Percentiles rank a stretch among this genome's conserved stretches.
Evolutionary conservation across 2,113 vertebrate genomes (phyloP).

Genomic region (Panthera tigris): DNA sequence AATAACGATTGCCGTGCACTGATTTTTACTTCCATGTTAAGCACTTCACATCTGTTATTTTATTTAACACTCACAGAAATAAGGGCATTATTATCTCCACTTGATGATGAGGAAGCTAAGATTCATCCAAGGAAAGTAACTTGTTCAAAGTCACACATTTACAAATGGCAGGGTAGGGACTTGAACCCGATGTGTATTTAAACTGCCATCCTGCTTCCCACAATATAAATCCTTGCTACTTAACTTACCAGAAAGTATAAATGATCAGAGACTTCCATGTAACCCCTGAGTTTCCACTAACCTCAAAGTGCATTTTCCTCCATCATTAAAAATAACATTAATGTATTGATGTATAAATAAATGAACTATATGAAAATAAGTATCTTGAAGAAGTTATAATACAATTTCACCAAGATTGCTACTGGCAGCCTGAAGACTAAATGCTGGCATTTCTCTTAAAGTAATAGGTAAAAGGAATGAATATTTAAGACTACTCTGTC

Average conservation of each 20-base stretch:
- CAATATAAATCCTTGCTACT: slow-evolving; percentile 22
- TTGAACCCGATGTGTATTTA: neutral
- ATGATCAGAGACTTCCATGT: neutral
- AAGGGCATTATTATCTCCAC: neutral
- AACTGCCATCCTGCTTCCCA: neutral
- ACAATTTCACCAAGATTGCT: slow-evolving; percentile 60
- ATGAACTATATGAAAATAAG: slow-evolving; percentile 36
- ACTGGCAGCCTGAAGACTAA: slow-evolving; percentile 68
- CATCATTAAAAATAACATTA: slow-evolving; percentile 49
- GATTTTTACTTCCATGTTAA: neutral
- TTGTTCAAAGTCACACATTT: neutral
- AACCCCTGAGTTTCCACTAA: slow-evolving; percentile 24
- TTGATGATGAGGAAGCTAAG: neutral
- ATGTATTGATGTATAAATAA: slow-evolving; percentile 27
- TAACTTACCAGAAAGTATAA: slow-evolving; percentile 14
- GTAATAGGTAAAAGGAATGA: slow-evolving; percentile 69
- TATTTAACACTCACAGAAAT: slow-evolving; percentile 12
- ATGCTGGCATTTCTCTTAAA: slow-evolving; percentile 64
- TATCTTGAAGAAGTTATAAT: slow-evolving; percentile 55
- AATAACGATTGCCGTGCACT: neutral
- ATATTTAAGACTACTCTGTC: slow-evolving; percentile 75
- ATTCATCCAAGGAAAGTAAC: slow-evolving; percentile 40
- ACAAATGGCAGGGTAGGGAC: neutral
- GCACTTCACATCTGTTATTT: neutral
- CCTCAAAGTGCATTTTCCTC: slow-evolving; percentile 15